Percentiles rank a stretch among this genome's conserved stretches.
phyloP scores from a whole-genome alignment of 1,140 invertebrate genomes.

The Oreohelix idahoensis region DNA sequence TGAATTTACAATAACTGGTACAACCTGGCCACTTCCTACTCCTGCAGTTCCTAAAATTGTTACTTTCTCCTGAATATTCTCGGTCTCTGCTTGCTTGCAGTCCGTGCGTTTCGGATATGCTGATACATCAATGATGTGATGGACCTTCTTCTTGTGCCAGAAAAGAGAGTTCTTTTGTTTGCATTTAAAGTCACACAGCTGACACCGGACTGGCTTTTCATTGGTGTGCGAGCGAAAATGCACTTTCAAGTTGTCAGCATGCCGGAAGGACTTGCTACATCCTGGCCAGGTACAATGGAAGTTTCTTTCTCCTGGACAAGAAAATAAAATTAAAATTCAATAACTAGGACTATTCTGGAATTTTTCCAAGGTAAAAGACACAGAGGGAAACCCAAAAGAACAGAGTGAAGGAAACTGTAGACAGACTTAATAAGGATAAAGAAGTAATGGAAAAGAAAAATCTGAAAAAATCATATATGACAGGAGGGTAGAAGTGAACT shows the following conservation, averaged over 20 bases:
- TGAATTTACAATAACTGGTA: not conserved
- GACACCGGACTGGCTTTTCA: conserved; percentile 87
- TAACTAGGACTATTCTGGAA: too few relatives aligned
- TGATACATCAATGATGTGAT: conserved; percentile 33
- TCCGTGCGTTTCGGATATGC: not conserved
- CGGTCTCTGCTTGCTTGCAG: not conserved
- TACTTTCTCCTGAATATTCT: not conserved
- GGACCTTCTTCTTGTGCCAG: conserved; percentile 62
- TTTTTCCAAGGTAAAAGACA: too few relatives aligned
- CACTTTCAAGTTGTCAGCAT: conserved; percentile 78
- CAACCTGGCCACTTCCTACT: too few relatives aligned
- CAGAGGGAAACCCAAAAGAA: too few relatives aligned
- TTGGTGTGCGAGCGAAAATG: conserved; percentile 87
- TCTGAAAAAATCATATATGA: too few relatives aligned
- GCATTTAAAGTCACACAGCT: conserved; percentile 72
- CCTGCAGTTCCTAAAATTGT: not conserved
- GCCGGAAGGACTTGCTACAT: conserved; percentile 67
- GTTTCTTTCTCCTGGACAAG: conserved; percentile 61
- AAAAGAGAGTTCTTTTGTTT: conserved; percentile 65
- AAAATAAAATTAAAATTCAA: not conserved
- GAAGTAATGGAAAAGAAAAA: too few relatives aligned
- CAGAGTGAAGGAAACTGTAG: too few relatives aligned
- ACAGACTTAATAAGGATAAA: too few relatives aligned
- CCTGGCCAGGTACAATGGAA: conserved; percentile 63
- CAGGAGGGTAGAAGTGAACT: too few relatives aligned